Conservation (phyloP, 2,888 invertebrate genomes). For the Helicoverpa assulta region DNA sequence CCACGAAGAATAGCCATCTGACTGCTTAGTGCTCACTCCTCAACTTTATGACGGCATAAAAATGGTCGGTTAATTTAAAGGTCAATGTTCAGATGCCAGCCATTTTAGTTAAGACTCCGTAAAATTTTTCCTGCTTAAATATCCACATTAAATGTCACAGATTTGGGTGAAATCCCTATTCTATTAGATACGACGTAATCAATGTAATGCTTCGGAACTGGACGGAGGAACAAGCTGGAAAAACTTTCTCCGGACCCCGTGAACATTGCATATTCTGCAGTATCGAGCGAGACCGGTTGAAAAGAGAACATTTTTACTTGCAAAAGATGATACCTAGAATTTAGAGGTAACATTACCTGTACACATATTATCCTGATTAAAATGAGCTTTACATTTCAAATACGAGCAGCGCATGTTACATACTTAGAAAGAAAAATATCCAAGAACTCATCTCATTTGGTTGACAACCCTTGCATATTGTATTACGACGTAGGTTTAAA, state of each 20-base stretch:
- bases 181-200: background rate
- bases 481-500: background rate
- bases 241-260: background rate
- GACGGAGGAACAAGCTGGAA: background rate
- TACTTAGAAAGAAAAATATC: background rate
- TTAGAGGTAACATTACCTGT: background rate
- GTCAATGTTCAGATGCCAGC: slow-evolving; percentile 61
- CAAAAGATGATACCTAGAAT: background rate
- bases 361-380: background rate
- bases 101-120: slow-evolving; percentile 57
- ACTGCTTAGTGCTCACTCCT: slow-evolving; percentile 52
- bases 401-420: background rate
- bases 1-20: slow-evolving; percentile 8
- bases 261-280: background rate
- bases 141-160: slow-evolving; percentile 3
- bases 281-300: background rate
- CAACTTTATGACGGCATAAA: slow-evolving; percentile 70
- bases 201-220: background rate
- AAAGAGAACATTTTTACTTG: background rate
- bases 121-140: slow-evolving; percentile 34
- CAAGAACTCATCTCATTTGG: background rate
- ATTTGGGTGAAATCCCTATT: background rate
- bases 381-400: background rate
- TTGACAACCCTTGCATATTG: slow-evolving; percentile 2
- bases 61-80: slow-evolving; percentile 68